These are phyloP conservation scores for Lagodon rhomboides DNA, from an alignment of 2,797 vertebrate species.

Conservation along the genomic window DNA sequence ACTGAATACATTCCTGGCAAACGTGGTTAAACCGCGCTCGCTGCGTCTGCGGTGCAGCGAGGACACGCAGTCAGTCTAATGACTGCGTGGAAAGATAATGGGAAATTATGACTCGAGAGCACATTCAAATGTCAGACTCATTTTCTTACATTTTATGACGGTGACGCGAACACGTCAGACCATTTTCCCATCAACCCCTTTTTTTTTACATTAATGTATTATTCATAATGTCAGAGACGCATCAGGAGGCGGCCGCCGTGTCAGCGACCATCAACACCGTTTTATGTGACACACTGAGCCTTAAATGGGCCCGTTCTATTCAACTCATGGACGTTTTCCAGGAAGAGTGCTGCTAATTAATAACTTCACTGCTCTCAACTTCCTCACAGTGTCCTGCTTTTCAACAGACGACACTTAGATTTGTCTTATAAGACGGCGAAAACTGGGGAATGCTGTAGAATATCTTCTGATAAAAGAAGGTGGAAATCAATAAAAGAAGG, in stretches of 20 bases:
- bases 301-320: neutral
- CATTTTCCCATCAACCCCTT: slow-evolving; percentile 1
- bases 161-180: slow-evolving; percentile 13
- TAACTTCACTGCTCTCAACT: neutral
- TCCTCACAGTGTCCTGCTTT: neutral
- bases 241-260: slow-evolving; percentile 20
- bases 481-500: neutral
- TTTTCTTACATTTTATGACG: slow-evolving; percentile 49
- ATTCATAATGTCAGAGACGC: slow-evolving; percentile 41
- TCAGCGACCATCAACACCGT: neutral
- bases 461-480: neutral
- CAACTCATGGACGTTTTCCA: neutral
- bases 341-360: neutral
- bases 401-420: too few relatives aligned
- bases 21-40: neutral
- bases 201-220: slow-evolving; percentile 30
- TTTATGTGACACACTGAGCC: neutral
- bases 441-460: neutral
- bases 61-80: slow-evolving; percentile 28
- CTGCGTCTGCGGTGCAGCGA: neutral
- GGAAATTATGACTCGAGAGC: slow-evolving; percentile 15
- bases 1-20: neutral
- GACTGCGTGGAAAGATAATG: slow-evolving; percentile 34
- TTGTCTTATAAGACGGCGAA: neutral
- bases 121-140: slow-evolving; percentile 62